phyloP scores from a whole-genome alignment of 2,797 vertebrate genomes.

The Catharus ustulatus region DNA sequence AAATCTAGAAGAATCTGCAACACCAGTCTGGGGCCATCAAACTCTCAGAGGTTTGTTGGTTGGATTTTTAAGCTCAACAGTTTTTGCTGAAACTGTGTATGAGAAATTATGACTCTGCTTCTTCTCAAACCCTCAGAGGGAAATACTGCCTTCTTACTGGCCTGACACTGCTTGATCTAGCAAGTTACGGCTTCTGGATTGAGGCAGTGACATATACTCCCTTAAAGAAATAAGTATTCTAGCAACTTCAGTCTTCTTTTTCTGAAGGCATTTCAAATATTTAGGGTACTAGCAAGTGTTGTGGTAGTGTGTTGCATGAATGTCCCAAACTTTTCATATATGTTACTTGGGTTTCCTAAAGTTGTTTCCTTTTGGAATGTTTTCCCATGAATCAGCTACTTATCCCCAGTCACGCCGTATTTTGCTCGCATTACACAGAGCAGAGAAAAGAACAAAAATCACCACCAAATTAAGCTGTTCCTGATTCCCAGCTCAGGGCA shows the following conservation, averaged over 20 bases:
- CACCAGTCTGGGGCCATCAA: neutral
- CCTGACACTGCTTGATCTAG: neutral
- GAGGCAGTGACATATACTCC: neutral
- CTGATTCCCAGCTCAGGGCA: neutral
- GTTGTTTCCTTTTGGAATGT: neutral
- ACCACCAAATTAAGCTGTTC: neutral
- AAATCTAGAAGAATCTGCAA: neutral
- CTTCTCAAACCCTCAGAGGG: neutral
- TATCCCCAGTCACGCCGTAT: accelerated
- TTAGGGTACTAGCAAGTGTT: neutral
- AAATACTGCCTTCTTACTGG: neutral
- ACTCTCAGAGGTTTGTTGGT: neutral
- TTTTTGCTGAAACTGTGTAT: neutral
- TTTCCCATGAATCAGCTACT: neutral
- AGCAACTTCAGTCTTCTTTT: neutral
- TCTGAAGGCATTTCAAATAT: neutral
- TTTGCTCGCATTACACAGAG: neutral
- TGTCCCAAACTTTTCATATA: neutral
- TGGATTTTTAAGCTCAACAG: neutral
- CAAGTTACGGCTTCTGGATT: neutral
- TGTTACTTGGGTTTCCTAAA: neutral
- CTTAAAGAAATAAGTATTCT: neutral
- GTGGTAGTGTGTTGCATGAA: accelerated
- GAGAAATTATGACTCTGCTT: neutral
- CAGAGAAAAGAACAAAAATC: neutral